Evolutionary conservation across 2,113 vertebrate genomes (phyloP).

Genomic region (Chascanopsetta lugubris): DNA sequence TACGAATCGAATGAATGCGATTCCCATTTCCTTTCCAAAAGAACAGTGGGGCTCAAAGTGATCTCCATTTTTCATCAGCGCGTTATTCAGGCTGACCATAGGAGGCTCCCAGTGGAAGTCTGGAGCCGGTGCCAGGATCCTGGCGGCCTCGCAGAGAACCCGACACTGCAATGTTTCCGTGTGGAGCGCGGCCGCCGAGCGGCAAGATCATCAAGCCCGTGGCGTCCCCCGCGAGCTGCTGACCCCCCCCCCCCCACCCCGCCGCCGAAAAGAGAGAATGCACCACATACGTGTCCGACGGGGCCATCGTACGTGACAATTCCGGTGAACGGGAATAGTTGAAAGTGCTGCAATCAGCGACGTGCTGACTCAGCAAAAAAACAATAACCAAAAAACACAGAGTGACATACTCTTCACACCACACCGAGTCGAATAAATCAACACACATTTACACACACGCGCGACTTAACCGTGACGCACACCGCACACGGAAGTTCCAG

Average conservation of each 20-base stretch:
- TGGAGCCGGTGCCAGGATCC: slow-evolving; percentile 53
- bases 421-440: slow-evolving; percentile 4
- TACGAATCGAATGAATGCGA: slow-evolving; percentile 42
- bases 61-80: slow-evolving; percentile 72
- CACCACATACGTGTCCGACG: slow-evolving; percentile 32
- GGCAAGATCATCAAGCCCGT: slow-evolving; percentile 60
- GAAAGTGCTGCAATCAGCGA: slow-evolving; percentile 21
- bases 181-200: slow-evolving; percentile 55
- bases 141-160: slow-evolving; percentile 41
- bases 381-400: neutral
- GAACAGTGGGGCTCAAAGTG: slow-evolving; percentile 62
- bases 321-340: slow-evolving; percentile 6
- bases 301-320: slow-evolving; percentile 14
- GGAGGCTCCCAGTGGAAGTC: slow-evolving; percentile 65
- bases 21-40: slow-evolving; percentile 39
- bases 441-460: neutral
- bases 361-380: neutral
- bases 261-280: slow-evolving; percentile 8
- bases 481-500: slow-evolving; percentile 10
- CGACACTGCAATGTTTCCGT: slow-evolving; percentile 60
- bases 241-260: slow-evolving; percentile 12
- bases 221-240: slow-evolving; percentile 38
- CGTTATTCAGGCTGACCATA: slow-evolving; percentile 63
- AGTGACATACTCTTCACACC: neutral
- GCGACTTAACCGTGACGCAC: slow-evolving; percentile 21